Evolutionary conservation across 2,888 invertebrate species (phyloP).

Genomic region (Hydrotaea diabolus): DNA sequence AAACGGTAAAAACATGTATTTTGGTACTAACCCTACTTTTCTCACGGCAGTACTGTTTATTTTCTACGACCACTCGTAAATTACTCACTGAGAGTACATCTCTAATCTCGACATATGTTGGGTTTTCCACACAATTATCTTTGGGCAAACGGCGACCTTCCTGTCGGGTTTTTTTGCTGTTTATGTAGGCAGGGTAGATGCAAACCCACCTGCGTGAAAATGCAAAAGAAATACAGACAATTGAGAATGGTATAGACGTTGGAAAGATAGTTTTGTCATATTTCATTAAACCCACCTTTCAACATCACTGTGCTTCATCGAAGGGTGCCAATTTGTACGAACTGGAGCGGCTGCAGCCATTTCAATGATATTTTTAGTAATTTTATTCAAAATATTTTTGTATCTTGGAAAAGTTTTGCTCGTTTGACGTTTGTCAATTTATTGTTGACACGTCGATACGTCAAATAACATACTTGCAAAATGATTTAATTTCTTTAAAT

Average conservation of each 20-base stretch:
- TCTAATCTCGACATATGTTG: constrained; percentile 95
- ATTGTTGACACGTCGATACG: constrained; percentile 55
- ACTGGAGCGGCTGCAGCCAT: constrained; percentile 83
- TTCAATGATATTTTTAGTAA: not conserved
- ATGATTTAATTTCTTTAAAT: not conserved
- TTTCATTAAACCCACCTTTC: constrained; percentile 83
- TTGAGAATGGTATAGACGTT: not conserved
- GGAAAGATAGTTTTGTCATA: not conserved
- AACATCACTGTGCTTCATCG: constrained; percentile 90
- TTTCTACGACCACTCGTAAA: constrained; percentile 93
- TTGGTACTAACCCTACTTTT: constrained; percentile 86
- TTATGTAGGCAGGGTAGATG: constrained; percentile 97
- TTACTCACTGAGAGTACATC: constrained; percentile 94
- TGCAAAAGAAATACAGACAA: not conserved
- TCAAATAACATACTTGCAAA: not conserved
- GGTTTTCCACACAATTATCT: constrained; percentile 95
- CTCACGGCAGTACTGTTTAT: constrained; percentile 95
- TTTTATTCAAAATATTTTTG: constrained; percentile 4
- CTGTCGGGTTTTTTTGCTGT: constrained; percentile 94
- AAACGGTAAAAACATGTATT: not conserved
- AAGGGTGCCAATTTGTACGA: constrained; percentile 85
- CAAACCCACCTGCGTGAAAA: constrained; percentile 96
- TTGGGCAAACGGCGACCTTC: constrained; percentile 94
- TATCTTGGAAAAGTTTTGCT: not conserved
- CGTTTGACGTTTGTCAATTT: constrained; percentile 55